phyloP scores from a whole-genome alignment of 2,113 vertebrate species.

The Orycteropus afer region DNA sequence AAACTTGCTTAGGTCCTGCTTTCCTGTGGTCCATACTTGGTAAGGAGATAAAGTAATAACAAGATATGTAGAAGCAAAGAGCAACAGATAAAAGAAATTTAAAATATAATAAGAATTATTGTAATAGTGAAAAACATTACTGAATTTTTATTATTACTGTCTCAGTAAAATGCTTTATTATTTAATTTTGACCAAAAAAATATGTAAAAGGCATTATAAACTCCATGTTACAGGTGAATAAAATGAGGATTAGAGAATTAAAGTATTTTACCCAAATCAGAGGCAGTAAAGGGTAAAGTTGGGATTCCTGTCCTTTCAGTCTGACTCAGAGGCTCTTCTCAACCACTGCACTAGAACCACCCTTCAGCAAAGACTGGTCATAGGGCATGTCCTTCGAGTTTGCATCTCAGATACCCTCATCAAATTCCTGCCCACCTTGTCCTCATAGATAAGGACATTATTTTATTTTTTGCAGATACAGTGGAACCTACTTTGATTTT shows the following conservation, averaged over 20 bases:
- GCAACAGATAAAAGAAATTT: neutral
- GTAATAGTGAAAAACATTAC: neutral
- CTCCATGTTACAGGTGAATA: neutral
- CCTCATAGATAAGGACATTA: neutral
- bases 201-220: neutral
- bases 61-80: neutral
- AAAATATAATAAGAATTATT: neutral
- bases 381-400: neutral
- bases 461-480: neutral
- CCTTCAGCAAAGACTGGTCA: neutral
- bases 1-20: neutral
- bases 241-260: neutral
- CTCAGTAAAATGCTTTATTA: neutral
- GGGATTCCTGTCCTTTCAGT: neutral
- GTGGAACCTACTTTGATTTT: neutral
- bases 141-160: neutral
- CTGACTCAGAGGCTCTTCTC: neutral
- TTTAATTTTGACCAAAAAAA: slow-evolving; percentile 10
- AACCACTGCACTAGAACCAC: accelerated
- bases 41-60: neutral
- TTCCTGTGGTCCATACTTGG: neutral
- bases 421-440: neutral
- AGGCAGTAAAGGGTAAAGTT: neutral
- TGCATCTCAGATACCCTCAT: neutral
- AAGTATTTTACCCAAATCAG: slow-evolving; percentile 16